Evolutionary conservation across 2,888 invertebrate species (phyloP).

Genomic region (Meganola albula): DNA sequence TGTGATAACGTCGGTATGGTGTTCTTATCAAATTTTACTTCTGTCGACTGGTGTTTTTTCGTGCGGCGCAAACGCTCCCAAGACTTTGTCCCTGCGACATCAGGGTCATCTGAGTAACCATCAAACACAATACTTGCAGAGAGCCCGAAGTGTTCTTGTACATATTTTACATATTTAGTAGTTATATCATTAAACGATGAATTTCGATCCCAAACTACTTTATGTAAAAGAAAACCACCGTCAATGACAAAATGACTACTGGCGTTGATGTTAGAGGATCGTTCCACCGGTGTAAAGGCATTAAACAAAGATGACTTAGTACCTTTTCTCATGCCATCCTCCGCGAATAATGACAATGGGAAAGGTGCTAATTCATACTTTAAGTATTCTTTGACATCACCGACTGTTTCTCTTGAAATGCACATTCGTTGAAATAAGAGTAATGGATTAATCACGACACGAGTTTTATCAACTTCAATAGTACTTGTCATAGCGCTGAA

Average conservation of each 20-base stretch:
- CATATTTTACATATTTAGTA: constrained; percentile 18
- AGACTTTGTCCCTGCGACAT: constrained; percentile 3
- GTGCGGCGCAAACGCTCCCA: constrained; percentile 3
- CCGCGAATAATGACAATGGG: constrained; percentile 30
- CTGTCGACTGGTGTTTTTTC: constrained; percentile 7
- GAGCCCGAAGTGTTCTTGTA: constrained; percentile 22
- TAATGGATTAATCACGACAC: neutral
- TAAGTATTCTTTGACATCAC: constrained; percentile 28
- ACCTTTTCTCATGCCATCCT: constrained; percentile 25
- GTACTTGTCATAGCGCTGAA: constrained; percentile 24
- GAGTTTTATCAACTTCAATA: constrained; percentile 28
- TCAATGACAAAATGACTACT: constrained; percentile 23
- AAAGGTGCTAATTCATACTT: constrained; percentile 31
- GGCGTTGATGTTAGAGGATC: constrained; percentile 13
- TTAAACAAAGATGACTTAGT: constrained; percentile 20
- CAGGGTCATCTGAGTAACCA: constrained; percentile 14
- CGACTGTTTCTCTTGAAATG: constrained; percentile 23
- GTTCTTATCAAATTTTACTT: constrained; percentile 6
- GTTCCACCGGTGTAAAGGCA: constrained; percentile 12
- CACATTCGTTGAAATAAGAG: constrained; percentile 18
- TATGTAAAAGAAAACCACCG: constrained; percentile 24
- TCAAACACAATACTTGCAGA: constrained; percentile 24
- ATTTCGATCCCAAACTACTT: constrained; percentile 24
- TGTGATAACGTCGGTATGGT: constrained; percentile 6
- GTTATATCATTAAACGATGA: constrained; percentile 19